phyloP scores from a whole-genome alignment of 2,113 vertebrate species.

The Balaeniceps rex region DNA sequence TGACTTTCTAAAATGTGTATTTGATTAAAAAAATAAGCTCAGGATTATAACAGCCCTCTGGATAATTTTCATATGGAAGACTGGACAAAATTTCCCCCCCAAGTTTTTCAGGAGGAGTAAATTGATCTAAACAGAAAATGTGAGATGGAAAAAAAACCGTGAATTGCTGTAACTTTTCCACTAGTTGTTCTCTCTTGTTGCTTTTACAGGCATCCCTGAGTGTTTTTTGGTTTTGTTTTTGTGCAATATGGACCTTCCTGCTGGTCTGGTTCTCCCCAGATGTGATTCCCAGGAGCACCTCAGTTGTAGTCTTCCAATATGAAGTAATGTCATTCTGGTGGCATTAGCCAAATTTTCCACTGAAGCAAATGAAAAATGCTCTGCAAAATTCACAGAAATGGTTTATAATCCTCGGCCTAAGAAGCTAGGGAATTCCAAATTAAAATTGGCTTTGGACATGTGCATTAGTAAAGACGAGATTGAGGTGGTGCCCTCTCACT shows the following conservation, averaged over 20 bases:
- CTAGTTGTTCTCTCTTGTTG: not conserved
- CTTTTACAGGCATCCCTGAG: not conserved
- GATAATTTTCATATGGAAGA: not conserved
- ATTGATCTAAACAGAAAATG: not conserved
- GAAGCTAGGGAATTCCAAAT: not conserved
- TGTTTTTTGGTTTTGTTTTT: not conserved
- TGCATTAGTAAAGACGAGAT: not conserved
- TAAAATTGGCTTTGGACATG: not conserved
- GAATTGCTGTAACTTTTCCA: not conserved
- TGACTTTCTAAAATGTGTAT: not conserved
- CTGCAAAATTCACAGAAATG: not conserved
- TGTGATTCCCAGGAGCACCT: not conserved
- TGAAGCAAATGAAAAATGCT: not conserved
- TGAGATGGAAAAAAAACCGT: not conserved
- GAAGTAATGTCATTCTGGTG: not conserved
- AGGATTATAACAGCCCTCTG: not conserved
- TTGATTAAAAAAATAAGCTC: not conserved
- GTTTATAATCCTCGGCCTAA: not conserved
- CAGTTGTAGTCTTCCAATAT: accelerated
- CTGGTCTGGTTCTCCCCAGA: not conserved
- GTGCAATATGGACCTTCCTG: not conserved
- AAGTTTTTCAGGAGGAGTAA: not conserved
- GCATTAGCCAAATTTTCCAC: not conserved
- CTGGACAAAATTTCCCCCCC: not conserved
- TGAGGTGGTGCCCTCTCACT: not conserved